Evolutionary conservation across 2,797 vertebrate genomes (phyloP).

Genomic region (Sebastes iracundus): DNA sequence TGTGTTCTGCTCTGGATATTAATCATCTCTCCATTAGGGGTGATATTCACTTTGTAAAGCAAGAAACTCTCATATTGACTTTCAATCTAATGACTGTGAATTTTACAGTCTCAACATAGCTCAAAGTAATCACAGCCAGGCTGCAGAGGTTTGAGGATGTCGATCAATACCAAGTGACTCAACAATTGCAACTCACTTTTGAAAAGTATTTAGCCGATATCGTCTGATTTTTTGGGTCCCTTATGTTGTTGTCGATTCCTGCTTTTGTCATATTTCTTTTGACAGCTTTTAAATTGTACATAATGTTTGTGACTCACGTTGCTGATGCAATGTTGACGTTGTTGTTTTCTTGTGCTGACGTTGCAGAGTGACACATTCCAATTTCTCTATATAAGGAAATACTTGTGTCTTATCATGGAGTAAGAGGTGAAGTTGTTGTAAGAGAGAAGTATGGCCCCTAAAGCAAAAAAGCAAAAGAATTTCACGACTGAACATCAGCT

Average conservation of each 20-base stretch:
- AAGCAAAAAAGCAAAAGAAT: too few species aligned
- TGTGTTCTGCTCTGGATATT: constrained; percentile 30
- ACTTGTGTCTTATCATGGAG: neutral
- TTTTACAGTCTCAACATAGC: neutral
- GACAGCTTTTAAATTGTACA: neutral
- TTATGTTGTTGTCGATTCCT: neutral
- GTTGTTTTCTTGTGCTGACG: neutral
- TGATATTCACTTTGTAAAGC: neutral
- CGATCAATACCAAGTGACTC: constrained; percentile 21
- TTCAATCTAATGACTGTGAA: neutral
- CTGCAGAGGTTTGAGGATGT: constrained; percentile 10
- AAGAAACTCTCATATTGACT: neutral
- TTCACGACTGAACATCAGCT: neutral
- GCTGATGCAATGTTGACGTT: neutral
- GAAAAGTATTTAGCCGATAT: neutral
- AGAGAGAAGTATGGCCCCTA: too few species aligned
- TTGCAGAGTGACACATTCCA: neutral
- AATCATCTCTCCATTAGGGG: constrained; percentile 18
- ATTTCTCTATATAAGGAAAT: neutral
- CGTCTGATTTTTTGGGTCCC: neutral
- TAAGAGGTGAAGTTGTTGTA: neutral
- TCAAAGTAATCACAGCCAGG: neutral
- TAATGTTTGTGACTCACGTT: neutral
- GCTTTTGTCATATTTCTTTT: neutral
- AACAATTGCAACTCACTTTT: neutral